Percentiles rank a stretch among this genome's conserved stretches.
Evolutionary conservation across 2,797 vertebrate genomes (phyloP).

Genomic region (Lepus oiostolus): DNA sequence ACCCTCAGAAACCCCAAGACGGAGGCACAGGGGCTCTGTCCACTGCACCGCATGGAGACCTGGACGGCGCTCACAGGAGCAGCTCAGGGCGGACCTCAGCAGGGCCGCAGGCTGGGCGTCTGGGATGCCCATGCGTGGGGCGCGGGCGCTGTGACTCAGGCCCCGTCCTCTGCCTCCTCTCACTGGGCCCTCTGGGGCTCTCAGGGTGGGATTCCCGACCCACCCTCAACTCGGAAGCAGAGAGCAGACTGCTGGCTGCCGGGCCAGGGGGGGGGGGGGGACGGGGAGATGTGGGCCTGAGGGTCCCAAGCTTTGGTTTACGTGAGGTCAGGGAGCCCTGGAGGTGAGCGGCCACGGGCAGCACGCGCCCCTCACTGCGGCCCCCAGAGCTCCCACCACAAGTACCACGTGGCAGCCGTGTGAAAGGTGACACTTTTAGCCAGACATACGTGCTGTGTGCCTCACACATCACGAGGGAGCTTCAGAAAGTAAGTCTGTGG

Average conservation of each 20-base stretch:
- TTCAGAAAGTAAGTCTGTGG: too few species aligned
- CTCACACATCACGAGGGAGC: too few species aligned
- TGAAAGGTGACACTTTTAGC: too few species aligned
- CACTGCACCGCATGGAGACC: neutral
- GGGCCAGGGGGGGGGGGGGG: rapidly evolving
- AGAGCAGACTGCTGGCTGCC: neutral
- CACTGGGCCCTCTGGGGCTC: neutral
- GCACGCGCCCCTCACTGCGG: too few species aligned
- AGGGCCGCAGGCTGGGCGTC: neutral
- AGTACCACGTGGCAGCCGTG: too few species aligned
- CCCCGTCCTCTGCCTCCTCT: neutral
- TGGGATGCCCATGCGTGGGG: neutral
- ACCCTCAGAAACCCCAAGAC: neutral
- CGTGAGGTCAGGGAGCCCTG: neutral
- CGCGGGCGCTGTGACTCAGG: neutral
- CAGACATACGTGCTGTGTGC: too few species aligned
- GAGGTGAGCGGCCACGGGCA: too few species aligned
- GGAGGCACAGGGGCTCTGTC: neutral
- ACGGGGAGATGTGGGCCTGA: neutral
- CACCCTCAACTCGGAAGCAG: neutral
- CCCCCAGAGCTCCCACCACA: too few species aligned
- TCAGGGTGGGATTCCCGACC: neutral
- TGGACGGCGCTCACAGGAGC: neutral
- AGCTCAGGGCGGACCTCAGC: too few species aligned
- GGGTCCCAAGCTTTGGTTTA: neutral